phyloP scores from a whole-genome alignment of 2,888 invertebrate genomes.

The Brachylomia viminalis region DNA sequence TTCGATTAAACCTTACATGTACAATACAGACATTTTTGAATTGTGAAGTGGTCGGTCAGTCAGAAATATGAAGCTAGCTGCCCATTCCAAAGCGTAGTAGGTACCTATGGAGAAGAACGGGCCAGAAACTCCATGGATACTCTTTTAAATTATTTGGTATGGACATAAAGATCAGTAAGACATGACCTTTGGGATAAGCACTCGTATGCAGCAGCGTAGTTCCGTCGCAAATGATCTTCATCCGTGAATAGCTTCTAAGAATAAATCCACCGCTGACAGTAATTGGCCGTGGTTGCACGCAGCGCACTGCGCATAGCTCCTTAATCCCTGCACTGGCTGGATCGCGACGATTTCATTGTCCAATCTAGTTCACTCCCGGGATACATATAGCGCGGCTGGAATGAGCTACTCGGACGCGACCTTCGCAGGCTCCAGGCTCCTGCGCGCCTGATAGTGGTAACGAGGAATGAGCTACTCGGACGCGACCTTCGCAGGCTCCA shows the following conservation, averaged over 20 bases:
- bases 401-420: constrained; percentile 24
- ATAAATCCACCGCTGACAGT: constrained; percentile 25
- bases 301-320: constrained; percentile 13
- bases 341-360: constrained; percentile 12
- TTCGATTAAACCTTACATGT: too few relatives aligned
- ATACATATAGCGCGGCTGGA: constrained; percentile 46
- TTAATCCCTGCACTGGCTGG: constrained; percentile 19
- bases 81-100: too few relatives aligned
- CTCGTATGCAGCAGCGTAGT: not conserved
- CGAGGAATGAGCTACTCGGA: not conserved
- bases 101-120: too few relatives aligned
- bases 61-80: too few relatives aligned
- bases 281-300: constrained; percentile 19
- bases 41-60: too few relatives aligned
- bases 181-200: too few relatives aligned
- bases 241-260: constrained; percentile 34
- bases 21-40: too few relatives aligned
- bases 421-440: constrained; percentile 15
- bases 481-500: constrained; percentile 37
- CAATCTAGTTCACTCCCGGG: constrained; percentile 25
- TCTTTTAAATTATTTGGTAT: too few relatives aligned
- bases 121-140: too few relatives aligned
- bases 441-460: not conserved
- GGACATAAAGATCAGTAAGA: not conserved
- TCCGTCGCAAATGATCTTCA: constrained; percentile 7